Percentiles rank a stretch among this genome's conserved stretches.
Conservation (phyloP, 2,113 vertebrate genomes). For the Orcinus orca region DNA sequence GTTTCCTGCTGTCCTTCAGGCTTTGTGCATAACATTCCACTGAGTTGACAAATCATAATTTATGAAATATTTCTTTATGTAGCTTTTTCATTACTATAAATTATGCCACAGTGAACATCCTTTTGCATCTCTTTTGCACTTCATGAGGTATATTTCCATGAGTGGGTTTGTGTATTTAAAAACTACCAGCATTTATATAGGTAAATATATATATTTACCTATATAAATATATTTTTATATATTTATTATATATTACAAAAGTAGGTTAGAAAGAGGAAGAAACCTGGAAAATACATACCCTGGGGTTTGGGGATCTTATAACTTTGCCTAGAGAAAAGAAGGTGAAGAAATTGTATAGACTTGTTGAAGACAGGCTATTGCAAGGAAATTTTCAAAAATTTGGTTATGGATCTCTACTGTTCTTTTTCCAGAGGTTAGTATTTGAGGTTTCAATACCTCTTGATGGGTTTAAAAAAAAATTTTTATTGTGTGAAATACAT, state of each 20-base stretch:
- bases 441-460: neutral
- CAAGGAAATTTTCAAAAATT: neutral
- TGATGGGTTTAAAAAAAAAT: neutral
- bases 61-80: neutral
- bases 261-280: neutral
- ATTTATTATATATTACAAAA: neutral
- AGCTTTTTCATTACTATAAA: neutral
- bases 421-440: neutral
- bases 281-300: neutral
- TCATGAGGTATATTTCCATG: neutral
- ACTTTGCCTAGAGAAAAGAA: neutral
- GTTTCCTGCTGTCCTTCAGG: neutral
- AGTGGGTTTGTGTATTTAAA: neutral
- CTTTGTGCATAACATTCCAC: neutral
- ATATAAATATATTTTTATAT: too few species aligned
- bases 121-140: neutral
- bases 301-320: neutral
- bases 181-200: neutral
- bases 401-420: neutral
- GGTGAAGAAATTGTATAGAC: neutral
- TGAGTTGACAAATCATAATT: neutral
- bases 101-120: conserved; percentile 8
- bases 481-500: neutral
- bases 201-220: neutral
- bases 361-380: neutral